phyloP scores from a whole-genome alignment of 2,888 invertebrate genomes.

The Hirudinaria manillensis region DNA sequence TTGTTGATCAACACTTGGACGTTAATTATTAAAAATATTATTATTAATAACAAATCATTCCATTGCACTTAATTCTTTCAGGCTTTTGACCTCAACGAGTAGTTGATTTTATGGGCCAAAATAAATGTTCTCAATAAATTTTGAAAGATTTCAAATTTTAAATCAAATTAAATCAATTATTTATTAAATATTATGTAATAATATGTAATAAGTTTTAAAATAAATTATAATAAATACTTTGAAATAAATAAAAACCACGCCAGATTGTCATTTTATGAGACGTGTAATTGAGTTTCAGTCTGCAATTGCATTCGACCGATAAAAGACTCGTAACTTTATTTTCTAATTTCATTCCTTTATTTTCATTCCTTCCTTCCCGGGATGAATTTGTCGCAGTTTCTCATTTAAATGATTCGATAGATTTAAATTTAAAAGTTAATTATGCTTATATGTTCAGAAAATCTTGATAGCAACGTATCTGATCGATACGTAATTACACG shows the following conservation, averaged over 20 bases:
- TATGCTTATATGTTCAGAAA: not conserved
- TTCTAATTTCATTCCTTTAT: constrained; percentile 5
- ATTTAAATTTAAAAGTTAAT: not conserved
- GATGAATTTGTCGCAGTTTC: not conserved
- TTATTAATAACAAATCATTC: too few species aligned
- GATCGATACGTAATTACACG: not conserved
- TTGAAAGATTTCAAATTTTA: not conserved
- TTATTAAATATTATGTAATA: not conserved
- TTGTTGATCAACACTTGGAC: too few species aligned
- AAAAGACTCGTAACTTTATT: not conserved
- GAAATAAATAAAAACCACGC: not conserved
- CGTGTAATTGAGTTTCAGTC: not conserved
- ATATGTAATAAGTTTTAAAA: too few species aligned
- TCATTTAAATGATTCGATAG: not conserved
- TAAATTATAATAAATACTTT: too few species aligned
- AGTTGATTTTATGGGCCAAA: not conserved
- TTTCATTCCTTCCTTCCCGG: not conserved
- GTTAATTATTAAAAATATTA: too few species aligned
- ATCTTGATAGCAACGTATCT: not conserved
- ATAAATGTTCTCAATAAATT: not conserved
- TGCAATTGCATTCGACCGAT: constrained; percentile 11
- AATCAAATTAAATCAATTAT: not conserved
- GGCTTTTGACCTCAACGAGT: not conserved
- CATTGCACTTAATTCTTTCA: too few species aligned
- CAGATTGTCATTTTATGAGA: constrained; percentile 13